Base-by-base conservation (phyloP, 2,113 vertebrate genomes). In the Cyanoliseus patagonus region DNA sequence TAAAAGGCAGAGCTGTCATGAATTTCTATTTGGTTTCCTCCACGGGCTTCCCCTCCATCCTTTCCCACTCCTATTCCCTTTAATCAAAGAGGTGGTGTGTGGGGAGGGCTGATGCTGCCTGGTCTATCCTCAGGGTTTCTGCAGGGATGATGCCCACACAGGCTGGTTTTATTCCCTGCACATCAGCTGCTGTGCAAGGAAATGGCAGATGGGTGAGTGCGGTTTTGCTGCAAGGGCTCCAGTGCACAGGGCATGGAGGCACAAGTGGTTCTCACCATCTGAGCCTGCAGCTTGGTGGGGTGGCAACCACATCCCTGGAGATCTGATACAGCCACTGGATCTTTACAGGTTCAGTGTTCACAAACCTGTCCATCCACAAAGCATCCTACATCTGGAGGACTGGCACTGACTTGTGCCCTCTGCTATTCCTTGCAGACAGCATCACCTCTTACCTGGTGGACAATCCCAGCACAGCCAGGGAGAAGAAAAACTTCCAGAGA, bases 1-100 rank as follows among this genome's bases (percentile, higher is more conserved):
- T 93, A 86, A 96, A 96, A 97, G 85, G 74, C 91, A 93, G 91
- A 72, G 74, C 94, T 73, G 89, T 77, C 30, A 1, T 83, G 97
- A 92, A 97, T 97, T 96, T 82, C 93, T 76, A 97, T 97, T 80
- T 49, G 4, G 49, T 95, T 94, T 83, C 67, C 88, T 95, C 93
- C 80, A 31, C 0, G 33, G 95, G 61, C 63, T 94, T 88, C 51
- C 87, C 85, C 80, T 68, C 15, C 59, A 5, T 39, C 31, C 8
- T 61, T 12, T 59, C 47, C 33, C 6, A 0, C 30, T 69, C 20
- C 23, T 19, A 30, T 7, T 89, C 55, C 88, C 72, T 81, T 77
- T 93, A 24, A 91, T 95, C 96, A 72, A 73, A 78, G 64, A 76
- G 80, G 73, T 69, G 87, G 69, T 1, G 1, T 6, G 37, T 7